Evolutionary conservation across 2,113 vertebrate species (phyloP).

Genomic region (Potamarius usumacintae): DNA sequence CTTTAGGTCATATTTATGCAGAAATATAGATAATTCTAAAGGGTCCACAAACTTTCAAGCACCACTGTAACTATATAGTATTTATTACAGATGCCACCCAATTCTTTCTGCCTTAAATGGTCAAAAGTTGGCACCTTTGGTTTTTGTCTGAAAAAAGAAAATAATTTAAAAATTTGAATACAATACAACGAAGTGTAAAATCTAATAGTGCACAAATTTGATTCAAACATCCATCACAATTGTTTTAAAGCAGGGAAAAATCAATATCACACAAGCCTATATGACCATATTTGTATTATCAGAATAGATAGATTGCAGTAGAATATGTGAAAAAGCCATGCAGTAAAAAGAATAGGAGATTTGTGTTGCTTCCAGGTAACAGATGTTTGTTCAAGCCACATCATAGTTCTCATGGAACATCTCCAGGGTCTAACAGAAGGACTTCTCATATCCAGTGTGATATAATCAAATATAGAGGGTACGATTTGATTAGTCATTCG

Average conservation of each 20-base stretch:
- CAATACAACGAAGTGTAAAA: neutral
- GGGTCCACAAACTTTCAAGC: too few species aligned
- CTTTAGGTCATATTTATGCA: too few species aligned
- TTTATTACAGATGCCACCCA: neutral
- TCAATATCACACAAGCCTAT: neutral
- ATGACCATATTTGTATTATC: conserved; percentile 43
- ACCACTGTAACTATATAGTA: neutral
- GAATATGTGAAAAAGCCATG: conserved; percentile 44
- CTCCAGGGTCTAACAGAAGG: conserved; percentile 38
- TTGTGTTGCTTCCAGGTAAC: conserved; percentile 48
- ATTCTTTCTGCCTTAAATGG: neutral
- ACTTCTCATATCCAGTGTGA: conserved; percentile 37
- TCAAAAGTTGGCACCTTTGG: neutral
- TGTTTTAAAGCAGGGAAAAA: neutral
- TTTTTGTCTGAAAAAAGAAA: neutral
- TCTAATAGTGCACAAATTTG: neutral
- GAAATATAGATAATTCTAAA: too few species aligned
- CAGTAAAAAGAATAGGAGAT: conserved; percentile 48
- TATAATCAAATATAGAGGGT: conserved; percentile 57
- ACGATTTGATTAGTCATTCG: conserved; percentile 59
- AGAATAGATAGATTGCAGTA: conserved; percentile 58
- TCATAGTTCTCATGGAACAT: conserved; percentile 36
- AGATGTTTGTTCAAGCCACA: conserved; percentile 58
- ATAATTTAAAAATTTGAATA: neutral
- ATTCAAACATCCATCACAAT: neutral